Percentiles rank a stretch among this genome's conserved stretches.
These are phyloP conservation scores for Gyrodactylus salaris DNA, from an alignment of 1,140 invertebrate genomes.

Conservation along the genomic window DNA sequence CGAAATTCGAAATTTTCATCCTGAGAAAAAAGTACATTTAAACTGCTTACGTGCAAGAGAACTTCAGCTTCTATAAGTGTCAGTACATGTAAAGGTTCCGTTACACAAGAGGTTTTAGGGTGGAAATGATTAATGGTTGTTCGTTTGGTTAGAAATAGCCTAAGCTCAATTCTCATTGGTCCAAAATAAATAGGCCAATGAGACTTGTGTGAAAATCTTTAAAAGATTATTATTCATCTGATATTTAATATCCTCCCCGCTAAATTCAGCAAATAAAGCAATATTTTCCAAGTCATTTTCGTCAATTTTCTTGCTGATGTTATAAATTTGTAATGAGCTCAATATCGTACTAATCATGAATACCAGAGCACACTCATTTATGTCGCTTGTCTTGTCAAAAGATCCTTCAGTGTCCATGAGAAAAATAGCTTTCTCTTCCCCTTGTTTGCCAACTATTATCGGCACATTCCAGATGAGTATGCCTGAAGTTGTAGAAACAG, in stretches of 20 bases:
- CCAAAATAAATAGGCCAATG: no score
- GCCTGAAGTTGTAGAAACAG: not conserved
- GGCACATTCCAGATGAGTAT: not conserved
- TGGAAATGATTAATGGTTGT: no score
- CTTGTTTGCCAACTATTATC: not conserved
- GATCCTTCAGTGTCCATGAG: not conserved
- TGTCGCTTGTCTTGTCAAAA: not conserved
- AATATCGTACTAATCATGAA: not conserved
- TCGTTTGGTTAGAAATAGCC: no score
- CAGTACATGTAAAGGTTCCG: no score
- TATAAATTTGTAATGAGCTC: not conserved
- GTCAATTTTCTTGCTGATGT: not conserved
- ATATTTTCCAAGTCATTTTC: not conserved
- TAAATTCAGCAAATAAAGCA: not conserved
- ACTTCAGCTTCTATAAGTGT: no score
- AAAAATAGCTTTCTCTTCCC: not conserved
- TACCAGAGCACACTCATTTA: not conserved
- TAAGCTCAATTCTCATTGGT: no score
- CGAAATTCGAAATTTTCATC: no score
- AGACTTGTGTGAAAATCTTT: no score
- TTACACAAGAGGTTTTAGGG: no score
- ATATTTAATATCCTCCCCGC: not conserved
- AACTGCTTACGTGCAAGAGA: no score
- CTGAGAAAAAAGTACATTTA: no score
- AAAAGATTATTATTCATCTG: no score